Evolutionary conservation across 64 coral and sea anemone species (phyloP).

Genomic region (Stylophora pistillata): DNA sequence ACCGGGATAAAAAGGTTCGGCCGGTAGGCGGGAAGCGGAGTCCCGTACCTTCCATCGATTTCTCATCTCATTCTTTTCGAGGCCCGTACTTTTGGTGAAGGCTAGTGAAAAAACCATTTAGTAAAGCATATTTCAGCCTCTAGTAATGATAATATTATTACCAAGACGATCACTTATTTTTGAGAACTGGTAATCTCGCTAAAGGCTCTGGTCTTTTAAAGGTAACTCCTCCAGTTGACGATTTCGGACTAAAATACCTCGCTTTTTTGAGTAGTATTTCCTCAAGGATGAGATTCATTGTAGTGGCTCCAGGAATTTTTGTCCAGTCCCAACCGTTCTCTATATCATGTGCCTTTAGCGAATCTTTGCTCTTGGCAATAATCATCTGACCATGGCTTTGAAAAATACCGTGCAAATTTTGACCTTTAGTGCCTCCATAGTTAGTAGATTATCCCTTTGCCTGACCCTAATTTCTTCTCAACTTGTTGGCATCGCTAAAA

Average conservation of each 20-base stretch:
- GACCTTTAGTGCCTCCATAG: not conserved
- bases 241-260: slow-evolving; percentile 30
- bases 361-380: not conserved
- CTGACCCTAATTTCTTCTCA: slow-evolving; percentile 47
- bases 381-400: slow-evolving; percentile 44
- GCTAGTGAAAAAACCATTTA: too few species aligned
- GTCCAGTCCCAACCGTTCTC: slow-evolving; percentile 4
- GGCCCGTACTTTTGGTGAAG: too few species aligned
- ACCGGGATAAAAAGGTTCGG: too few species aligned
- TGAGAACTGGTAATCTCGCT: slow-evolving; percentile 2
- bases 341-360: not conserved
- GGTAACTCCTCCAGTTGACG: slow-evolving; percentile 37
- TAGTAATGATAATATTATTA: too few species aligned
- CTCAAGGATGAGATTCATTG: not conserved
- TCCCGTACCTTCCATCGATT: too few species aligned
- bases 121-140: too few species aligned
- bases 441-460: not conserved
- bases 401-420: slow-evolving; percentile 40
- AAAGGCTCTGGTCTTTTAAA: slow-evolving; percentile 8
- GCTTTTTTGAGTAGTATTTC: not conserved
- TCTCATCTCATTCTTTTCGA: too few species aligned
- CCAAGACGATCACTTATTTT: not conserved
- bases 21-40: too few species aligned
- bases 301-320: slow-evolving; percentile 8
- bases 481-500: slow-evolving; percentile 30